Conservation (phyloP, 2,888 invertebrate species). For the Synanthedon myopaeformis region DNA sequence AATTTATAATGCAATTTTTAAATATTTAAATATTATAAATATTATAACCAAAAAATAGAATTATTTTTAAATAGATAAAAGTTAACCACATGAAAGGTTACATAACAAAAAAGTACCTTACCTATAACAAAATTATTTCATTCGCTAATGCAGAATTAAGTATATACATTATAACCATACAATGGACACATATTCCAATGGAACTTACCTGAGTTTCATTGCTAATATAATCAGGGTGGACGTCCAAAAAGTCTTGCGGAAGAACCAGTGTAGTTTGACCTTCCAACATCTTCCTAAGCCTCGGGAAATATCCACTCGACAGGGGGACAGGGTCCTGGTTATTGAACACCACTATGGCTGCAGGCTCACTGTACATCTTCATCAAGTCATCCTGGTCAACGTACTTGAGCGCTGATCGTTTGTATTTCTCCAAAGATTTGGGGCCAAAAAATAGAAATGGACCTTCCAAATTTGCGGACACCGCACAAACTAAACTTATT, state of each 20-base stretch:
- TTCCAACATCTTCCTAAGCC: constrained; percentile 67
- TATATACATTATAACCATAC: too few species aligned
- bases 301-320: constrained; percentile 66
- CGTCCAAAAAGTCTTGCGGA: constrained; percentile 68
- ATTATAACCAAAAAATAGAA: too few species aligned
- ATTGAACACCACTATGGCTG: constrained; percentile 71
- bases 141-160: too few species aligned
- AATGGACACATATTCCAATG: background rate
- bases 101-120: too few species aligned
- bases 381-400: constrained; percentile 68
- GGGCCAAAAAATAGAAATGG: constrained; percentile 73
- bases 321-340: constrained; percentile 68
- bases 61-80: too few species aligned
- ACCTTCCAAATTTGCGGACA: constrained; percentile 63
- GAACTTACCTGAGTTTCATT: constrained; percentile 69
- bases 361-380: constrained; percentile 68
- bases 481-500: constrained; percentile 1
- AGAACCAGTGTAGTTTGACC: constrained; percentile 61
- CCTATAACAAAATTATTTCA: too few species aligned
- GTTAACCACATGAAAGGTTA: too few species aligned
- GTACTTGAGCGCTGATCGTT: constrained; percentile 61
- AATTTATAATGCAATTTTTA: too few species aligned
- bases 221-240: constrained; percentile 72
- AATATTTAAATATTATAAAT: too few species aligned
- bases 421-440: constrained; percentile 52